These are phyloP conservation scores for Condylura cristata DNA, from an alignment of 2,113 vertebrate species.

Conservation along the genomic window DNA sequence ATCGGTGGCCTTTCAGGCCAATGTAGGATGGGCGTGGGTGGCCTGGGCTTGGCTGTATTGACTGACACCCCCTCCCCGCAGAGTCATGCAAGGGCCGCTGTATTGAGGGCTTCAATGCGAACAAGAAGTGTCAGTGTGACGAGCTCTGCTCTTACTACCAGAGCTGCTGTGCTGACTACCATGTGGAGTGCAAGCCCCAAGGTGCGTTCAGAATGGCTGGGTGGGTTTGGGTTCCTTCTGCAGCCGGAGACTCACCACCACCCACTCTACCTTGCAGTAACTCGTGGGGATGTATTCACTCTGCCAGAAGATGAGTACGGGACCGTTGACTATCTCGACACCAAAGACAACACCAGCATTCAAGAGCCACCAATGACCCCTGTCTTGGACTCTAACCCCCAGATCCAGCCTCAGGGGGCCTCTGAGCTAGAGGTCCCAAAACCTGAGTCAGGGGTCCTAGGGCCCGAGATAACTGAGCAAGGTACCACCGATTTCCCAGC, in stretches of 20 bases:
- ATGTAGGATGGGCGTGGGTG: constrained; percentile 6
- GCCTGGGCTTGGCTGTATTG: not conserved
- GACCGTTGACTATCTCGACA: not conserved
- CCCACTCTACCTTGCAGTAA: constrained; percentile 81
- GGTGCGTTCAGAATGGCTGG: constrained; percentile 86
- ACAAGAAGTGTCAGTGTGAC: constrained; percentile 94
- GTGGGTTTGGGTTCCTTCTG: not conserved
- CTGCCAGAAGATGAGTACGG: constrained; percentile 91
- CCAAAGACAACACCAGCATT: rapidly evolving
- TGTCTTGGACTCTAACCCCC: too few relatives aligned
- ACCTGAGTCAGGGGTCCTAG: rapidly evolving
- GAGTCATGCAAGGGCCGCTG: constrained; percentile 93
- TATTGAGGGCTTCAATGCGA: constrained; percentile 87
- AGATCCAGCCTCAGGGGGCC: rapidly evolving
- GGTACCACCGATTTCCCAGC: constrained; percentile 40
- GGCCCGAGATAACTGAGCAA: rapidly evolving
- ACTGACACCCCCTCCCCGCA: constrained; percentile 65
- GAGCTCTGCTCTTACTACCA: constrained; percentile 93
- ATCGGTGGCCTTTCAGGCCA: not conserved
- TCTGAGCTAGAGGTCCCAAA: not conserved
- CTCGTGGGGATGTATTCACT: constrained; percentile 93
- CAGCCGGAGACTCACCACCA: constrained; percentile 14
- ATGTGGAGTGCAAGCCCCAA: constrained; percentile 85
- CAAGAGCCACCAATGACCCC: too few relatives aligned
- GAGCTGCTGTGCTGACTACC: constrained; percentile 95